Percentiles rank a stretch among this genome's conserved stretches.
phyloP scores from a whole-genome alignment of 2,797 vertebrate genomes.

The Micropoecilia bifurca region DNA sequence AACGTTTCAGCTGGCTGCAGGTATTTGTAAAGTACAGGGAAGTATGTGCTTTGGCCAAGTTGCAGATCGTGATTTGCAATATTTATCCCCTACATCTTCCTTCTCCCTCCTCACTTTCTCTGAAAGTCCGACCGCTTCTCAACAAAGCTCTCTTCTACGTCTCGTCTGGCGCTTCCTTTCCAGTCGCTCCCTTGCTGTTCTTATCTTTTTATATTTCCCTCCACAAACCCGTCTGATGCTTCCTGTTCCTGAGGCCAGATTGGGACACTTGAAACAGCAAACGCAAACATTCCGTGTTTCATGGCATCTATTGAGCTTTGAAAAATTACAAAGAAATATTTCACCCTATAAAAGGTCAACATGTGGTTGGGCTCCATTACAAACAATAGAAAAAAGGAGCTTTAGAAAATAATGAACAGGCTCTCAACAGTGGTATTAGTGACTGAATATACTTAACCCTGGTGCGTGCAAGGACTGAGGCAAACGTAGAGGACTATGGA shows the following conservation, averaged over 20 bases:
- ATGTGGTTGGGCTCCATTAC: background rate
- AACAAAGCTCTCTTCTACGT: constrained; percentile 7
- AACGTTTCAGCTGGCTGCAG: constrained; percentile 45
- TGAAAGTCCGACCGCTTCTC: constrained; percentile 1
- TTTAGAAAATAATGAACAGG: background rate
- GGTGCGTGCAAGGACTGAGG: no score
- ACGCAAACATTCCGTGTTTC: background rate
- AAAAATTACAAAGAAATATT: background rate
- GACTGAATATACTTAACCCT: background rate
- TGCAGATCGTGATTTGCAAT: constrained; percentile 67
- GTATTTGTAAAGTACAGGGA: constrained; percentile 39
- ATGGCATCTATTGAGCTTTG: background rate
- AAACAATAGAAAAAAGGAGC: background rate
- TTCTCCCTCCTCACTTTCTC: constrained; percentile 1
- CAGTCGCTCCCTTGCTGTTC: background rate
- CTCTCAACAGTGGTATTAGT: background rate
- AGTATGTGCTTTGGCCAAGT: constrained; percentile 61
- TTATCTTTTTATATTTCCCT: constrained; percentile 3
- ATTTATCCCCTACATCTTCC: constrained; percentile 53
- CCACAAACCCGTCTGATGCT: constrained; percentile 10
- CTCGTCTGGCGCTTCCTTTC: constrained; percentile 17
- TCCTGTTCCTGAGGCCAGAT: background rate
- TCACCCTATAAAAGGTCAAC: background rate
- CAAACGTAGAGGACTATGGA: no score
- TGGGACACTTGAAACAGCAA: background rate